Conservation (phyloP, 2,113 vertebrate genomes). For the Bagarius yarrelli region DNA sequence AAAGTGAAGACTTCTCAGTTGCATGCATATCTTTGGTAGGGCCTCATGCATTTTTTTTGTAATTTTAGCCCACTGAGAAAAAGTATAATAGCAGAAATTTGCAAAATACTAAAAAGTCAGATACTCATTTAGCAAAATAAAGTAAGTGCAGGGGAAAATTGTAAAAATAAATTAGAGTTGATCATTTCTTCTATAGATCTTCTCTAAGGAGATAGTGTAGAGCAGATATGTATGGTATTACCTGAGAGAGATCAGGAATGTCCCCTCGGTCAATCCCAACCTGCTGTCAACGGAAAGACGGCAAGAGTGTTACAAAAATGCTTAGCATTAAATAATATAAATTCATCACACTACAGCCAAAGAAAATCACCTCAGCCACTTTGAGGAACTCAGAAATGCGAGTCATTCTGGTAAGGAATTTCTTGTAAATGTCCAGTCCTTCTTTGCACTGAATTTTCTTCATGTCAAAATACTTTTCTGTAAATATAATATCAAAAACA, state of each 20-base stretch:
- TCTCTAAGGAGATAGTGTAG: not conserved
- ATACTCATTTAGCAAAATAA: not conserved
- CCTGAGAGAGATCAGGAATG: slow-evolving; percentile 98
- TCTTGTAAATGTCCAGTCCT: slow-evolving; percentile 97
- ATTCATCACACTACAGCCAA: not conserved
- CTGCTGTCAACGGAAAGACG: slow-evolving; percentile 75
- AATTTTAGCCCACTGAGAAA: slow-evolving; percentile 26
- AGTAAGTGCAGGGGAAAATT: not conserved
- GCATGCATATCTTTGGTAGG: slow-evolving; percentile 64
- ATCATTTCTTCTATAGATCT: not conserved
- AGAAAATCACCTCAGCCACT: slow-evolving; percentile 89
- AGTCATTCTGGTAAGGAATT: slow-evolving; percentile 97
- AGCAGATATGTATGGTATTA: slow-evolving; percentile 47
- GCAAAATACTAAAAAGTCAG: not conserved
- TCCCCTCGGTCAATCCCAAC: slow-evolving; percentile 98
- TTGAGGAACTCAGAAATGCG: slow-evolving; percentile 98
- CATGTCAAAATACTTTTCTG: slow-evolving; percentile 99
- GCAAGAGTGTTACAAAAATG: slow-evolving; percentile 18
- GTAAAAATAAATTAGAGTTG: not conserved
- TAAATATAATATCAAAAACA: slow-evolving; percentile 42
- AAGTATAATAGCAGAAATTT: slow-evolving; percentile 12
- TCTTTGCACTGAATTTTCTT: slow-evolving; percentile 99
- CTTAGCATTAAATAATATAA: not conserved
- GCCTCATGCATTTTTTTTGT: slow-evolving; percentile 61
- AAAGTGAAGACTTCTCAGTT: slow-evolving; percentile 55